phyloP scores from a whole-genome alignment of 2,888 invertebrate species.

The Heliconius ismenius region DNA sequence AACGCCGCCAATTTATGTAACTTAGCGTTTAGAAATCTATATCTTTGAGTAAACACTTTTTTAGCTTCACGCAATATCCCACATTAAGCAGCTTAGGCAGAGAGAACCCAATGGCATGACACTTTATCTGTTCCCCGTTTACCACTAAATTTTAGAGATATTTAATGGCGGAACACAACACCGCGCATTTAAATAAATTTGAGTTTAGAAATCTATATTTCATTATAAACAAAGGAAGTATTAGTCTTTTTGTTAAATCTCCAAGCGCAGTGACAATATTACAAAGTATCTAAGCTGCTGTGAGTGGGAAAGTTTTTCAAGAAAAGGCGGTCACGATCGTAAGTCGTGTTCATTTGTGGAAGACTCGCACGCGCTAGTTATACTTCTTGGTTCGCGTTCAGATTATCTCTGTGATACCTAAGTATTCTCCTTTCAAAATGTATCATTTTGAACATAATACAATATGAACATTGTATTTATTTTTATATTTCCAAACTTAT shows the following conservation, averaged over 20 bases:
- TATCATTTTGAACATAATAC: background rate
- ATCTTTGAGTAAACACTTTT: no score
- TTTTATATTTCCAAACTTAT: no score
- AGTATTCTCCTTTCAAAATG: constrained; percentile 8
- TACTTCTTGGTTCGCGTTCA: constrained; percentile 21
- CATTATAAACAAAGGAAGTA: background rate
- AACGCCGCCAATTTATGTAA: background rate
- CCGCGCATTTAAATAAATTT: background rate
- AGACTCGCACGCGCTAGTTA: constrained; percentile 47
- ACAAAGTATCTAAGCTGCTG: constrained; percentile 20
- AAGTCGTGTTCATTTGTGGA: constrained; percentile 42
- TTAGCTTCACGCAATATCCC: no score
- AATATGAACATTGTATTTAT: no score
- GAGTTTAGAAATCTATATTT: background rate
- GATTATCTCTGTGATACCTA: constrained; percentile 19
- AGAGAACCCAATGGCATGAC: no score
- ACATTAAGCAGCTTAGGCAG: no score
- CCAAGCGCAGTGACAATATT: constrained; percentile 5
- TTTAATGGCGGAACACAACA: no score
- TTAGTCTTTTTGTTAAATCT: constrained; percentile 1
- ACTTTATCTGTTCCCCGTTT: no score
- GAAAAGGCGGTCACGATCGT: constrained; percentile 44
- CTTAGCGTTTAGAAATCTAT: background rate
- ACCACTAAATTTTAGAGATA: no score
- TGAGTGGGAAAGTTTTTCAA: constrained; percentile 36